A percentile compares a stretch with the other conserved stretches of the same genome.
Conservation (phyloP, 1,140 invertebrate species). For the Phenacoccus solenopsis region DNA sequence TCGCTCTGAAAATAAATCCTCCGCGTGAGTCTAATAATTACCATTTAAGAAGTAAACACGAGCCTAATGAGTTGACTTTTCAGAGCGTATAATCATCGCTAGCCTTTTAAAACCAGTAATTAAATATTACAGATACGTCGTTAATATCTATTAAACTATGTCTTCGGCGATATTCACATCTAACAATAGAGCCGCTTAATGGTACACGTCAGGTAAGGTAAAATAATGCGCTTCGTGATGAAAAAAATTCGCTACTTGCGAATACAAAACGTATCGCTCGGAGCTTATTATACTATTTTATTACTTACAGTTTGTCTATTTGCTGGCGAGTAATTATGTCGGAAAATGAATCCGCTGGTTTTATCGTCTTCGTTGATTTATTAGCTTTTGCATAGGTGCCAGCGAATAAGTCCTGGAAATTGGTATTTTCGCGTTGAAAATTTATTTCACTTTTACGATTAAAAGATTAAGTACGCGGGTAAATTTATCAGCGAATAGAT, state of each 20-base stretch:
- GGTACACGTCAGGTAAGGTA: too few relatives aligned
- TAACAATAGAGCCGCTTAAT: too few relatives aligned
- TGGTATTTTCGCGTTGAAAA: not conserved
- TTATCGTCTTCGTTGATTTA: not conserved
- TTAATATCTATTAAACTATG: conserved; percentile 4
- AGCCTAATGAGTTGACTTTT: not conserved
- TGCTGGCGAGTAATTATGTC: not conserved
- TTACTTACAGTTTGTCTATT: conserved; percentile 2
- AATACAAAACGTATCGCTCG: too few relatives aligned
- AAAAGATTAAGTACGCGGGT: too few relatives aligned
- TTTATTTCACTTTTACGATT: not conserved
- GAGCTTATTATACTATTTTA: too few relatives aligned
- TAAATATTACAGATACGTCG: not conserved
- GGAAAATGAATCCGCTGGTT: not conserved
- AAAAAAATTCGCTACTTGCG: not conserved
- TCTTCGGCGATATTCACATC: too few relatives aligned
- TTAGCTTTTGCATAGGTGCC: not conserved
- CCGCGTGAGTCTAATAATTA: too few relatives aligned
- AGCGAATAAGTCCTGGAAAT: not conserved
- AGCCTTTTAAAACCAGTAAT: not conserved
- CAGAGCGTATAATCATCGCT: not conserved
- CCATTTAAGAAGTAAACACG: not conserved
- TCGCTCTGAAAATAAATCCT: not conserved
- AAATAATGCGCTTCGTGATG: too few relatives aligned
- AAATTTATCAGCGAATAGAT: too few relatives aligned